Evolutionary conservation across 1,140 invertebrate genomes (phyloP).

Genomic region (Choristoneura fumiferana): DNA sequence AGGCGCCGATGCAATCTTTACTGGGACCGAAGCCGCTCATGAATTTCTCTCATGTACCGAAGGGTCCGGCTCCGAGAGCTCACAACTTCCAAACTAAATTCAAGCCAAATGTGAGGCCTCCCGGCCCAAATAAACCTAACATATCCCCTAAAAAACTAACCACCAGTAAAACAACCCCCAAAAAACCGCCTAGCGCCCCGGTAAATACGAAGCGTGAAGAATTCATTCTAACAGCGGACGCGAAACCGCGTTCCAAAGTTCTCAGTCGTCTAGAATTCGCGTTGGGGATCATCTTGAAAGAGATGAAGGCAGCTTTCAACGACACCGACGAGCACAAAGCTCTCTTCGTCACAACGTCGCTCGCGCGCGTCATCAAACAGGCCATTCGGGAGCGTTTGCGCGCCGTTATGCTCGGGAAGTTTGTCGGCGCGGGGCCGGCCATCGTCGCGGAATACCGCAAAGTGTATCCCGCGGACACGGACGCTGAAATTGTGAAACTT

Average conservation of each 20-base stretch:
- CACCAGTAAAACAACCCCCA: background rate
- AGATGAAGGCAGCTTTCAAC: constrained; percentile 31
- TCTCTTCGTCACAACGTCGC: constrained; percentile 20
- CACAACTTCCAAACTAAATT: background rate
- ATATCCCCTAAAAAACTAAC: background rate
- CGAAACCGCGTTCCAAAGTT: constrained; percentile 35
- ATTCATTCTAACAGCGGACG: constrained; percentile 31
- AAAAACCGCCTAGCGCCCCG: background rate
- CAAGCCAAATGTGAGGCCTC: background rate
- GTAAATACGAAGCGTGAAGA: background rate
- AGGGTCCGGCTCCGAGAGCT: background rate
- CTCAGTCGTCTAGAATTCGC: constrained; percentile 57
- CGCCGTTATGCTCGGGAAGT: constrained; percentile 46
- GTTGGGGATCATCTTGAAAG: constrained; percentile 50
- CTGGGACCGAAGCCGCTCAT: background rate
- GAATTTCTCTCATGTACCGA: background rate
- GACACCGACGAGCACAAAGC: background rate
- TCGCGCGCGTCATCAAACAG: constrained; percentile 42
- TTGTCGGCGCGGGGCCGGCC: constrained; percentile 32
- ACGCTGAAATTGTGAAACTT: constrained; percentile 46
- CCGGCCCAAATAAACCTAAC: background rate
- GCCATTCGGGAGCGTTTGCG: constrained; percentile 49
- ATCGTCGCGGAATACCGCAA: constrained; percentile 43
- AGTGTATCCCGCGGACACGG: constrained; percentile 41
- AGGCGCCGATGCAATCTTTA: background rate